A percentile compares a stretch with the other conserved stretches of the same genome.
Evolutionary conservation across 2,888 invertebrate species (phyloP).

Genomic region (Agonopterix heracliana): DNA sequence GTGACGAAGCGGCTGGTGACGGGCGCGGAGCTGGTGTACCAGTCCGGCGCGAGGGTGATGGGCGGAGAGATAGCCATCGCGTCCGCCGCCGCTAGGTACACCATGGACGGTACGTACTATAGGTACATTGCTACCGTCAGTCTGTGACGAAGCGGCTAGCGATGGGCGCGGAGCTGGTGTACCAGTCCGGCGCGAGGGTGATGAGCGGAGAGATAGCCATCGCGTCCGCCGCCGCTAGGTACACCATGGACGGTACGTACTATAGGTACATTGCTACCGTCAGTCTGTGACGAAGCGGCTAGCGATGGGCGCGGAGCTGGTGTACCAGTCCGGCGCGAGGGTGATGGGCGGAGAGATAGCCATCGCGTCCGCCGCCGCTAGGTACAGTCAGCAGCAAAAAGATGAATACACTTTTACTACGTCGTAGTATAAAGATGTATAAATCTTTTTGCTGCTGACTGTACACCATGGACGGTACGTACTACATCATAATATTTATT

Average conservation of each 20-base stretch:
- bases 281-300: too few relatives aligned
- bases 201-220: constrained; percentile 94
- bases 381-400: too few relatives aligned
- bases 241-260: constrained; percentile 77
- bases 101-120: constrained; percentile 73
- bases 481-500: too few relatives aligned
- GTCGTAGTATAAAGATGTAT: too few relatives aligned
- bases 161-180: constrained; percentile 95
- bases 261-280: too few relatives aligned
- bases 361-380: too few relatives aligned
- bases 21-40: constrained; percentile 95
- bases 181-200: constrained; percentile 92
- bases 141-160: constrained; percentile 88
- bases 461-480: too few relatives aligned
- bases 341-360: too few relatives aligned
- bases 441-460: not conserved
- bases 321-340: too few relatives aligned
- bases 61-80: constrained; percentile 93
- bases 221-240: constrained; percentile 90
- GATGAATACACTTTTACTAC: too few relatives aligned
- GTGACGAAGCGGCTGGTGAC: constrained; percentile 89
- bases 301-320: too few relatives aligned
- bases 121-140: too few relatives aligned
- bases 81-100: constrained; percentile 89
- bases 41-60: constrained; percentile 91